These are phyloP conservation scores for Pyrgilauda ruficollis DNA, from an alignment of 2,113 vertebrate genomes.

Conservation along the genomic window DNA sequence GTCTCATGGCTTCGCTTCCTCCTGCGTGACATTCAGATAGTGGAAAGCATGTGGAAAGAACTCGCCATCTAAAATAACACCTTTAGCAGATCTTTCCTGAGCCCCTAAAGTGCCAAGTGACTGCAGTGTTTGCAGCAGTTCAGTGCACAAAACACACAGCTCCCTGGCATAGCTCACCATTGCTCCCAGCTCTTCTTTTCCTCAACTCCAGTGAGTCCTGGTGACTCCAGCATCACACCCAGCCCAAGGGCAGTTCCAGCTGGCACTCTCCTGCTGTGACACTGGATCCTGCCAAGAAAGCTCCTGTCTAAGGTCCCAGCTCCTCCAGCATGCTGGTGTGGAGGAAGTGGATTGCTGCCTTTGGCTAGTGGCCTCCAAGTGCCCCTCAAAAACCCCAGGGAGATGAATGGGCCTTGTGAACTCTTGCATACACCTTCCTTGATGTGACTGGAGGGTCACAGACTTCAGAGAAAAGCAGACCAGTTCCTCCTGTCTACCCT, in stretches of 20 bases:
- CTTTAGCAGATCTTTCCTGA: background rate
- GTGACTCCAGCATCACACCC: background rate
- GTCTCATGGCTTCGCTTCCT: background rate
- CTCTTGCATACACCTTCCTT: background rate
- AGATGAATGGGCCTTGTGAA: background rate
- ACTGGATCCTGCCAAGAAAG: background rate
- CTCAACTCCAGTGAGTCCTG: background rate
- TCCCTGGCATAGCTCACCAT: background rate
- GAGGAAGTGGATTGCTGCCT: background rate
- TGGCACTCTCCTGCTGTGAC: rapidly evolving
- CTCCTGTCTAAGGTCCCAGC: background rate
- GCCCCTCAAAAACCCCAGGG: background rate
- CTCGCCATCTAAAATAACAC: background rate
- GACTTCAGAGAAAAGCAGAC: background rate
- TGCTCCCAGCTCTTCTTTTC: background rate
- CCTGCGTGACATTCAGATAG: background rate
- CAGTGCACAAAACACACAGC: background rate
- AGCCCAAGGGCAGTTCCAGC: background rate
- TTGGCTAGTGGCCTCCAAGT: background rate
- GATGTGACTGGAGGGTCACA: background rate
- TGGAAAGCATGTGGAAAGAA: background rate
- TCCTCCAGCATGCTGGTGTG: background rate
- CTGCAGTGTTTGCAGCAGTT: background rate
- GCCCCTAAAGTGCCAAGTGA: background rate
- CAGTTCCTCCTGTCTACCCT: background rate